Evolutionary conservation across 2,113 vertebrate genomes (phyloP).

Genomic region (Oostethus manadensis): DNA sequence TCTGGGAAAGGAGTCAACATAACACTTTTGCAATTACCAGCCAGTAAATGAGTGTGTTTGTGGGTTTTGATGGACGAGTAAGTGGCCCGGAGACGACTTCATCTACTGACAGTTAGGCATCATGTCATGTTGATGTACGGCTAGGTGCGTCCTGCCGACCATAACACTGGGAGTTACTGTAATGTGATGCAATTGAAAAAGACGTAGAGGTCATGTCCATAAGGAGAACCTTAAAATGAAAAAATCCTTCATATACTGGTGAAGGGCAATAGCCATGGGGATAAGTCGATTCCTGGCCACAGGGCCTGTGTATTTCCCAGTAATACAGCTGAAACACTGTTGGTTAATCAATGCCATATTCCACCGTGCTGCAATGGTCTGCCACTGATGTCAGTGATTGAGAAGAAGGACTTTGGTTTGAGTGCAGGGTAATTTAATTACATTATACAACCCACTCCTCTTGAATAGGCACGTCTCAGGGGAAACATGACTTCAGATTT

Average conservation of each 20-base stretch:
- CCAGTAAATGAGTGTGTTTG: slow-evolving; percentile 3
- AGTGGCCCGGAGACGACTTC: slow-evolving; percentile 6
- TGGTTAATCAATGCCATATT: slow-evolving; percentile 19
- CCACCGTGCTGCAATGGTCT: slow-evolving; percentile 7
- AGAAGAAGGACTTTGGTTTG: slow-evolving; percentile 2
- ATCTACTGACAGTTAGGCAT: slow-evolving; percentile 13
- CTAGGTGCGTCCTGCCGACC: slow-evolving; percentile 14
- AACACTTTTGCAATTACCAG: slow-evolving; percentile 19
- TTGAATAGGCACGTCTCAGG: slow-evolving; percentile 11
- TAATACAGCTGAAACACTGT: slow-evolving; percentile 8
- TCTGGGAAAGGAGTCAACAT: slow-evolving; percentile 7
- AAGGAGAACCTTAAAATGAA: slow-evolving; percentile 21
- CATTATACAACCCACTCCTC: slow-evolving; percentile 1
- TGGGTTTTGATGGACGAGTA: neutral
- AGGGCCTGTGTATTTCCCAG: neutral
- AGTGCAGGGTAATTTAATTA: slow-evolving; percentile 9
- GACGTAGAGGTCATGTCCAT: slow-evolving; percentile 33
- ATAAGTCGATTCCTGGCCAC: slow-evolving; percentile 13
- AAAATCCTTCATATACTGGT: slow-evolving; percentile 4
- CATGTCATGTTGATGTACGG: slow-evolving; percentile 22
- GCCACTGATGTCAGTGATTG: slow-evolving; percentile 18
- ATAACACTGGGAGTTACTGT: slow-evolving; percentile 12
- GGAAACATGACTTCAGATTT: neutral
- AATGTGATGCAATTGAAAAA: slow-evolving; percentile 39
- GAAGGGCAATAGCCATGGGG: slow-evolving; percentile 22